These are phyloP conservation scores for Melanogrammus aeglefinus DNA, from an alignment of 2,797 vertebrate genomes.

Conservation along the genomic window DNA sequence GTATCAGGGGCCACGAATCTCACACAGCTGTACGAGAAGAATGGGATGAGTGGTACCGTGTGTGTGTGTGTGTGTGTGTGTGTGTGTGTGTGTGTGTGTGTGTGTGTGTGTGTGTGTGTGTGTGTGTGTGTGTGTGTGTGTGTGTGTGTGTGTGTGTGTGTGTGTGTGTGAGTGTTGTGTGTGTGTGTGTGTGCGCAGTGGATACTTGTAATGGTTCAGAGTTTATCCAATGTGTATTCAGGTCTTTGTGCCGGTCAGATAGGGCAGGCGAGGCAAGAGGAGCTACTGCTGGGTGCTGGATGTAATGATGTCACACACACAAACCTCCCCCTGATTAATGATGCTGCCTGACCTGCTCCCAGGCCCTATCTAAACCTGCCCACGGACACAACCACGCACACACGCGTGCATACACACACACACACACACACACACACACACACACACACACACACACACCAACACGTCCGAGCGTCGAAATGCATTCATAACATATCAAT, in stretches of 20 bases:
- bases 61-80: constrained; percentile 19
- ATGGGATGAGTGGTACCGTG: constrained; percentile 20
- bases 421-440: constrained; percentile 19
- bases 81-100: constrained; percentile 15
- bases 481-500: constrained; percentile 4
- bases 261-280: constrained; percentile 74
- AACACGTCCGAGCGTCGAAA: constrained; percentile 28
- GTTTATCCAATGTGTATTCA: constrained; percentile 43
- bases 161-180: constrained; percentile 39
- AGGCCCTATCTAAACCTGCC: constrained; percentile 88
- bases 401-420: constrained; percentile 31
- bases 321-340: constrained; percentile 86
- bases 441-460: constrained; percentile 26
- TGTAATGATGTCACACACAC: constrained; percentile 95
- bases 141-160: constrained; percentile 69
- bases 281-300: constrained; percentile 89
- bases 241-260: constrained; percentile 56
- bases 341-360: constrained; percentile 85
- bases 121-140: constrained; percentile 72
- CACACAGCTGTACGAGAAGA: constrained; percentile 35
- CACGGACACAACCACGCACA: constrained; percentile 21
- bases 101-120: constrained; percentile 39
- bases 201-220: constrained; percentile 60
- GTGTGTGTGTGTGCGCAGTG: constrained; percentile 53
- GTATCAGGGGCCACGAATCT: constrained; percentile 38